Evolutionary conservation across 2,888 invertebrate species (phyloP).

Genomic region (Ariolimax columbianus): DNA sequence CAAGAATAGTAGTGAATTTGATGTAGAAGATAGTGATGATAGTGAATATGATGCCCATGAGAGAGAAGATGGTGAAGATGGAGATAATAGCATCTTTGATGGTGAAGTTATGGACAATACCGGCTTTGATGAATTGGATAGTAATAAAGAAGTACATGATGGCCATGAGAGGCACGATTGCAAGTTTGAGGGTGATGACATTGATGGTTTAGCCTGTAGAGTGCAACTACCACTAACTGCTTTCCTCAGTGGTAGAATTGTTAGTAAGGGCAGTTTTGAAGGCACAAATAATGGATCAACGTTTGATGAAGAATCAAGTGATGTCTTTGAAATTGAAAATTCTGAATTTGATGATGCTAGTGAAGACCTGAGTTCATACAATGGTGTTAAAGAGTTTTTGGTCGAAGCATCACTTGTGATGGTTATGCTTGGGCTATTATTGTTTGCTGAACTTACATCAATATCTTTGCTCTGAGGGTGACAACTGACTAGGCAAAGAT

Average conservation of each 20-base stretch:
- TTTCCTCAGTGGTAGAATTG: background rate
- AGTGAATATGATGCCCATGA: background rate
- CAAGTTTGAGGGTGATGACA: slow-evolving; percentile 12
- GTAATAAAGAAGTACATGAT: slow-evolving; percentile 14
- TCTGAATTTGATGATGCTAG: background rate
- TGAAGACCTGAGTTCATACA: background rate
- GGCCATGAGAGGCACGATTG: background rate
- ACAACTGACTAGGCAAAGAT: background rate
- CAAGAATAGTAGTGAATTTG: background rate
- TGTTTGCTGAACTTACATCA: background rate
- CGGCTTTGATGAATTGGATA: background rate
- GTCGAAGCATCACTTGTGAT: background rate
- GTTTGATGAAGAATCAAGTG: background rate
- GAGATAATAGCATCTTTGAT: background rate
- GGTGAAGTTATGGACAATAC: too few species aligned
- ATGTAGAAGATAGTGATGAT: background rate
- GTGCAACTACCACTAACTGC: background rate
- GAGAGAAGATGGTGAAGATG: background rate
- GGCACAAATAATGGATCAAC: slow-evolving; percentile 16
- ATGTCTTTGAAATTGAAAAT: background rate
- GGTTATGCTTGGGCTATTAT: background rate
- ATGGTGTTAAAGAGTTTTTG: background rate
- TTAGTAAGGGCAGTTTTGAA: background rate
- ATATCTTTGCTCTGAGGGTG: background rate
- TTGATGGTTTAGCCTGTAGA: background rate